Conservation (phyloP, 2,797 vertebrate species). For the Enteromius afrohamiltoni region DNA sequence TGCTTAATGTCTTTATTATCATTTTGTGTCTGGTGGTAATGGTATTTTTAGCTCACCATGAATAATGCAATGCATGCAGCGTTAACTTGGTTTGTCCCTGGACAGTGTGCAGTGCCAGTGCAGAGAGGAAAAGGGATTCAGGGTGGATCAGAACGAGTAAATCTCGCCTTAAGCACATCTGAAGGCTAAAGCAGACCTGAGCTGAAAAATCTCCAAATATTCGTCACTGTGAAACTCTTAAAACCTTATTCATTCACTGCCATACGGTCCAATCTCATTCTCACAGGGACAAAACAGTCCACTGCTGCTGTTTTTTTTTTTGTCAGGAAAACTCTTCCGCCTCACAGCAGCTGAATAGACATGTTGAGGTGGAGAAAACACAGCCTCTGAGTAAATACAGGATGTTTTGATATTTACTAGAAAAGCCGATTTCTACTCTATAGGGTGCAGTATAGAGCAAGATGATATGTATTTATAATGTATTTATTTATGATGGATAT, state of each 20-base stretch:
- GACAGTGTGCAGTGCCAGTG: not conserved
- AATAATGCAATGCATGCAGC: slow-evolving; percentile 28
- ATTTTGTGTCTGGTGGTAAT: slow-evolving; percentile 23
- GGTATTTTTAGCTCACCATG: slow-evolving; percentile 28
- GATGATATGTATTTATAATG: not conserved
- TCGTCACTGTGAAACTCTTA: not conserved
- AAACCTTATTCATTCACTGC: not conserved
- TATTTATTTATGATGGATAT: not conserved
- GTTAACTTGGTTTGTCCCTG: not conserved
- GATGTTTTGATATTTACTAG: slow-evolving; percentile 23
- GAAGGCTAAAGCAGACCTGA: not conserved
- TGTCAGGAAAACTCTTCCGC: slow-evolving; percentile 23
- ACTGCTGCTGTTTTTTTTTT: not conserved
- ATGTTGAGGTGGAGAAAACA: not conserved
- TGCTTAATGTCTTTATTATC: not conserved
- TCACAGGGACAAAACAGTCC: slow-evolving; percentile 5
- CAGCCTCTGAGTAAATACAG: not conserved
- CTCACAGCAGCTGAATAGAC: slow-evolving; percentile 38
- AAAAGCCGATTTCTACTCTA: slow-evolving; percentile 14
- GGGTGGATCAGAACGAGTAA: not conserved
- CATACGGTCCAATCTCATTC: not conserved
- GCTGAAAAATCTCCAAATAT: not conserved
- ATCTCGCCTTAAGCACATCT: not conserved
- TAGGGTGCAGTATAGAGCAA: not conserved
- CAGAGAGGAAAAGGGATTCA: not conserved